A percentile compares a stretch with the other conserved stretches of the same genome.
Evolutionary conservation across 2,113 vertebrate genomes (phyloP).

Genomic region (Thinocorus orbignyianus): DNA sequence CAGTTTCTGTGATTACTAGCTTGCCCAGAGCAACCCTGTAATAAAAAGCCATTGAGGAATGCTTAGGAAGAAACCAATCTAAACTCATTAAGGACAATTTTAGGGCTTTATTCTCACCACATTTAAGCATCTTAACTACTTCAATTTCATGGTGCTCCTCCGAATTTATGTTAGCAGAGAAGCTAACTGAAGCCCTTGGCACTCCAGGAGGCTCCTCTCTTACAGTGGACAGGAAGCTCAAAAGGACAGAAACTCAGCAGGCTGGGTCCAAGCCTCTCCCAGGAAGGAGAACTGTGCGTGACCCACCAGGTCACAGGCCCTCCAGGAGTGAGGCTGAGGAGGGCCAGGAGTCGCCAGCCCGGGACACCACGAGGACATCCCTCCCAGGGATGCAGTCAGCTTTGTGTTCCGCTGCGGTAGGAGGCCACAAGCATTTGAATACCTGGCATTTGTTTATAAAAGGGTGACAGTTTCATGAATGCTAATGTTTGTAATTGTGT

Average conservation of each 20-base stretch:
- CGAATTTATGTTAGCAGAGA: fast-evolving
- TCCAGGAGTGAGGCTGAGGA: background rate
- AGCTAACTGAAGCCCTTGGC: background rate
- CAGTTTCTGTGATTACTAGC: background rate
- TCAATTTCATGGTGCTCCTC: background rate
- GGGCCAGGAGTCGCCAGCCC: background rate
- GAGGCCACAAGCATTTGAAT: background rate
- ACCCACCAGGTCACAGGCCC: background rate
- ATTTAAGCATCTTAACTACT: background rate
- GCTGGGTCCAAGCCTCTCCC: background rate
- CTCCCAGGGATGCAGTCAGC: fast-evolving
- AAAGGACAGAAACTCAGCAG: background rate
- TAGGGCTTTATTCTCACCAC: background rate
- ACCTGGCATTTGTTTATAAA: background rate
- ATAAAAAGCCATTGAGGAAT: background rate
- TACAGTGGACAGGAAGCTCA: background rate
- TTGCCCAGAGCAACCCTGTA: background rate
- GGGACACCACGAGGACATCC: background rate
- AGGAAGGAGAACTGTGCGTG: background rate
- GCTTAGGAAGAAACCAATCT: background rate
- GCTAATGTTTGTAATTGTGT: background rate
- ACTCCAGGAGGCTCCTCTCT: background rate
- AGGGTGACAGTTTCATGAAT: background rate
- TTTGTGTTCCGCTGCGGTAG: fast-evolving
- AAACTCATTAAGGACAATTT: background rate